These are phyloP conservation scores for Pogonognathellus flavescens DNA, from an alignment of 1,140 invertebrate genomes.

Conservation along the genomic window DNA sequence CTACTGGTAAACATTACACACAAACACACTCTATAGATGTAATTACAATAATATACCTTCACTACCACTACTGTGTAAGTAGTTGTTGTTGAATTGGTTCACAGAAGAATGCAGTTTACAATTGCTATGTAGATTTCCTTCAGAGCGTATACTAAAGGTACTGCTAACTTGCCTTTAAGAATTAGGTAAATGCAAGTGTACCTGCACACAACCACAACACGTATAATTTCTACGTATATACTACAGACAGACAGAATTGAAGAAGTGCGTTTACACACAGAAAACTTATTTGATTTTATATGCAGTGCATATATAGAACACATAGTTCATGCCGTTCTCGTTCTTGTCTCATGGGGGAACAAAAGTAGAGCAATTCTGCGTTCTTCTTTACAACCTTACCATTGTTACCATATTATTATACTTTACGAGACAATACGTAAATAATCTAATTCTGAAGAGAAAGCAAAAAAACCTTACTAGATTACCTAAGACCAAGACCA, in stretches of 20 bases:
- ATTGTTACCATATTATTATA: neutral
- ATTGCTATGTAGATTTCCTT: no score
- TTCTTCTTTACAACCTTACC: neutral
- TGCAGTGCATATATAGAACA: neutral
- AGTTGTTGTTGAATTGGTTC: no score
- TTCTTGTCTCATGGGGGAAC: neutral
- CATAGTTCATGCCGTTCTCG: neutral
- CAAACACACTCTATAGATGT: no score
- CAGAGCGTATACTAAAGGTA: no score
- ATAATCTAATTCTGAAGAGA: constrained; percentile 43
- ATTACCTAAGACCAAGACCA: constrained; percentile 11
- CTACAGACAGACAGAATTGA: neutral
- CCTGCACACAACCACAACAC: no score
- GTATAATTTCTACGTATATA: no score
- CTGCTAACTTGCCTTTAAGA: no score
- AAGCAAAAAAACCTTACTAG: constrained; percentile 34
- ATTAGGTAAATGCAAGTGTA: no score
- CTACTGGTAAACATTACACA: no score
- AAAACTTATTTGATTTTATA: neutral
- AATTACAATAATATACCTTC: no score
- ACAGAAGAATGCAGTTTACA: no score
- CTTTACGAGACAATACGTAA: neutral
- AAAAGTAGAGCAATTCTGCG: constrained; percentile 37
- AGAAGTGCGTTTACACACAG: neutral
- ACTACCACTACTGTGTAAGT: no score